A percentile compares a stretch with the other conserved stretches of the same genome.
phyloP scores from a whole-genome alignment of 2,113 vertebrate species.

The Pteruthius melanotis region DNA sequence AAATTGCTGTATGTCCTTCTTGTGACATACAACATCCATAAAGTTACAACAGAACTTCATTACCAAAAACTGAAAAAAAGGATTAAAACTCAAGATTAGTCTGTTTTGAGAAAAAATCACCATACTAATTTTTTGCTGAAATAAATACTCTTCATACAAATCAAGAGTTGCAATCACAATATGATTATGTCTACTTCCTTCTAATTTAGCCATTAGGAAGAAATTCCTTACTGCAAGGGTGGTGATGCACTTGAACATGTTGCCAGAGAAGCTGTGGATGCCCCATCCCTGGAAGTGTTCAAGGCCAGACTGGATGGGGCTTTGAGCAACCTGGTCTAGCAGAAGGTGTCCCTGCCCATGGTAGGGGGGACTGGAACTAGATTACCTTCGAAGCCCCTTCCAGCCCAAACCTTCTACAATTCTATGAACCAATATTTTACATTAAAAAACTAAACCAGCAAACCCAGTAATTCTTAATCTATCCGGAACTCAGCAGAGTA shows the following conservation, averaged over 20 bases:
- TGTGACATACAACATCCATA: not conserved
- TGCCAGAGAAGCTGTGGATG: not conserved
- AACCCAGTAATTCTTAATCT: not conserved
- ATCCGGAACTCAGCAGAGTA: not conserved
- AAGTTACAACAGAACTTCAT: not conserved
- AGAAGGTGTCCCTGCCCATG: not conserved
- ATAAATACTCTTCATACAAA: not conserved
- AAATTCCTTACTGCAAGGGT: not conserved
- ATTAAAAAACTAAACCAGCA: not conserved
- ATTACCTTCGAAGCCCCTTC: not conserved
- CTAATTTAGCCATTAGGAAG: not conserved
- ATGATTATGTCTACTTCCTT: not conserved
- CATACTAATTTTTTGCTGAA: not conserved
- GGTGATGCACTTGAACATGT: not conserved
- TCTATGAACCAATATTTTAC: not conserved
- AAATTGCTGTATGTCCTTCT: not conserved
- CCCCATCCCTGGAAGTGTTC: not conserved
- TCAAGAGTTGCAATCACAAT: not conserved
- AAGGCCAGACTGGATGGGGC: not conserved
- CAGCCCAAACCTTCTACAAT: not conserved
- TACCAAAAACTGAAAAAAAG: not conserved
- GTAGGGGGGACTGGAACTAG: not conserved
- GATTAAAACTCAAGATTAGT: not conserved
- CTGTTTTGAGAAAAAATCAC: not conserved
- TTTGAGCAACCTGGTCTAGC: not conserved